Evolutionary conservation across 2,113 vertebrate genomes (phyloP), one percentile per base, ranked within the genome.

Genomic region (Athene noctua): DNA sequence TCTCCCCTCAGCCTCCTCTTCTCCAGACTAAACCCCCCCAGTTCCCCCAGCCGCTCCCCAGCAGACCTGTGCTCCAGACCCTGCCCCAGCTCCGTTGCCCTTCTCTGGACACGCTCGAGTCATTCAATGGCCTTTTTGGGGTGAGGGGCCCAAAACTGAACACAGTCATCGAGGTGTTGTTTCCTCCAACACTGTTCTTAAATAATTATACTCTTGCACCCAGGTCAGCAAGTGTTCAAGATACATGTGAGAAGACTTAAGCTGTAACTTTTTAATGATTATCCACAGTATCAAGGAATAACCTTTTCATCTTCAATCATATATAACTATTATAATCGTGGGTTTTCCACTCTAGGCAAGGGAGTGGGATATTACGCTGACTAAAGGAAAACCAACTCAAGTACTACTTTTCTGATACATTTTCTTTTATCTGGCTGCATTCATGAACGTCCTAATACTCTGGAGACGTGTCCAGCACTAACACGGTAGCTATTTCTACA

Each of bases 191-290:
- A 30, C 49, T 6, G 18, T 25, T 88, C 40, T 21, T 18, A 57
- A 73, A 70, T 18, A 51, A 38, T 0, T 5, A 34, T 16, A 44
- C 23, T 46, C 34, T n/a, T 38, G 26, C 27, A 77, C 10, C 17
- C n/a, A 55, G 59, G 42, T 26, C 71, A 68, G 20, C 47, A 57
- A 30, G 13, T 6, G n/a, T 47, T 79, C 57, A 55, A 55, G 23
- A 11, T 1, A 6, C 1, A 32, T 0, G 0, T 15, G 29, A 42
- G 26, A 87, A 67, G 32, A 38, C 27, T 66, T 32, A 26, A 44
- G 62, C 11, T 59, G 57, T 13, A 81, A 22, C 12, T 73, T 92
- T 89, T 62, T 13, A 82, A 62, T 32, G 54, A 65, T 86, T 80
- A 58, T 36, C 32, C 86, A 75, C 19, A 40, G 75, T 36, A 61